phyloP scores from a whole-genome alignment of 2,113 vertebrate genomes.

The Cyanoramphus novaezelandiae region DNA sequence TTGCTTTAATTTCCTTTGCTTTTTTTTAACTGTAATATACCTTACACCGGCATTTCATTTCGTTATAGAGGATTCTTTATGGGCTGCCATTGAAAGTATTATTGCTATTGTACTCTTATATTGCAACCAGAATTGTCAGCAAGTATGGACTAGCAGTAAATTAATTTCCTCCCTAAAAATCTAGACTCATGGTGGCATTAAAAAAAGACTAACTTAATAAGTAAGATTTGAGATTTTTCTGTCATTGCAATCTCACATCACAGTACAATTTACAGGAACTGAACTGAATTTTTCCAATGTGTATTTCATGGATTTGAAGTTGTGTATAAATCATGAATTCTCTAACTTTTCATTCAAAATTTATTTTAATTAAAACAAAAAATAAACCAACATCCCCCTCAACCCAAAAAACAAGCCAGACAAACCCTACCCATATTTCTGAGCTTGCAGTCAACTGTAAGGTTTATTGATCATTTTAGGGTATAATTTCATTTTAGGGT shows the following conservation, averaged over 20 bases:
- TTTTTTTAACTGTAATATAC: neutral
- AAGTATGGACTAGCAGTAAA: neutral
- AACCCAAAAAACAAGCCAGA: neutral
- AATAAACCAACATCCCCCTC: neutral
- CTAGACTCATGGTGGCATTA: neutral
- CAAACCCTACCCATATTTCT: neutral
- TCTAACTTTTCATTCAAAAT: neutral
- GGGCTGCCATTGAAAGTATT: neutral
- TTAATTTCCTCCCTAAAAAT: slow-evolving; percentile 22
- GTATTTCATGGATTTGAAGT: neutral
- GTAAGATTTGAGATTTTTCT: neutral
- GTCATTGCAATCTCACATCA: neutral
- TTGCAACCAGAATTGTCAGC: neutral
- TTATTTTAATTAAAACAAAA: neutral
- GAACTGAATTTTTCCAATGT: neutral
- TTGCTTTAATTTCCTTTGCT: slow-evolving; percentile 21
- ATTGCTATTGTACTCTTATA: neutral
- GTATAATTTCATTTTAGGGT: neutral
- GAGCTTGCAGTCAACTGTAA: neutral
- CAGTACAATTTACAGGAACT: neutral
- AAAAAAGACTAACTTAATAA: neutral
- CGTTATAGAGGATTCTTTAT: neutral
- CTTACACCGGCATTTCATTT: neutral
- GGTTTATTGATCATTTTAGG: neutral
- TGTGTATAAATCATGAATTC: neutral